Base-by-base conservation (phyloP, 2,113 vertebrate species). In the Labeo catla region DNA sequence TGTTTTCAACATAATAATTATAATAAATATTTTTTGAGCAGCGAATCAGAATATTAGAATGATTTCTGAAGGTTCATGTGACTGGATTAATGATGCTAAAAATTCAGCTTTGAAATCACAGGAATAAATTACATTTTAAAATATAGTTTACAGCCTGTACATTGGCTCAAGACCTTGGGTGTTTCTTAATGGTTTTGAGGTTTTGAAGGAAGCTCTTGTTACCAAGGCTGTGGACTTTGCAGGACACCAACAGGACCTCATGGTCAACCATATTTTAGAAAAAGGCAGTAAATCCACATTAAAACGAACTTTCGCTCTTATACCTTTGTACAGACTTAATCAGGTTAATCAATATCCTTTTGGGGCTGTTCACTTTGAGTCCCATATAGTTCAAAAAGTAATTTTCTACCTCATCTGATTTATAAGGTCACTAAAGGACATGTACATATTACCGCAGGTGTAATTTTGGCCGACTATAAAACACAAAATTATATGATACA, bases 201-300 rank as follows among this genome's bases (percentile, higher is more conserved):
- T 88, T 28, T 88, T 95, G 7, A 95, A 92, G 76, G 94, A 93
- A 59, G 93, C 93, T 11, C 70, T 94, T 4, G 84, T 94, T 57
- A 91, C 43, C 50, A 95, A 91, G 15, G 87, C 72, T 2, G 43
- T n/a, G 1, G 93, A 94, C 19, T 94, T 94, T 70, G 91, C 93
- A 43, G 94, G 94, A 89, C 85, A 94, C 36, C 93, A 93, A 2
- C 92, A 93, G 47, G 91, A 91, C 59, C 28, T 93, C 23, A 85
- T 93, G 45, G 2, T 93, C 39, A 91, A 89, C 63, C 81, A 87
- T 4, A 0, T 68, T 15, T 81, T 74, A 2, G 0, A 86, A 6
- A 61, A 7, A 4, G 89, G 86, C 89, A 93, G 93, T 95, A 87
- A 11, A 13, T 61, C 28, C 6, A 15, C 21, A 47, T 7, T 39